phyloP scores from a whole-genome alignment of 37 sponge, comb jelly and placozoan genomes.

The Haliclona indistincta region DNA sequence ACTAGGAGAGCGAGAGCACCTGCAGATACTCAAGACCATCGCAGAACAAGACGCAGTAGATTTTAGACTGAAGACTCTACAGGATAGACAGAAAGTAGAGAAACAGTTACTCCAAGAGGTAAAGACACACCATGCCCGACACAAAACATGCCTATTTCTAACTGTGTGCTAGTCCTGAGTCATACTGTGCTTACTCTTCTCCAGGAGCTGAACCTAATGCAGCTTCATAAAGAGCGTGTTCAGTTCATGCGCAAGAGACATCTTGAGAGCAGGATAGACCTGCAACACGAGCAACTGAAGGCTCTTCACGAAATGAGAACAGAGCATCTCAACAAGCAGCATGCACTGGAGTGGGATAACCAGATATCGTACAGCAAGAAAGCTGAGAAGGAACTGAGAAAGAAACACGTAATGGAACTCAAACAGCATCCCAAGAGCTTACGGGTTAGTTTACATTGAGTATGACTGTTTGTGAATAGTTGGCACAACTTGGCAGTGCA shows the following conservation, averaged over 20 bases:
- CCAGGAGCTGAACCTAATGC: conserved; percentile 90
- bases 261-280: conserved; percentile 67
- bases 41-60: conserved; percentile 71
- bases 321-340: conserved; percentile 88
- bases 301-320: conserved; percentile 86
- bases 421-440: conserved; percentile 97
- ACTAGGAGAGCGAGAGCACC: conserved; percentile 60
- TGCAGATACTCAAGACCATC: conserved; percentile 65
- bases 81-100: conserved; percentile 77
- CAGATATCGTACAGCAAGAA: conserved; percentile 93
- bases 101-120: conserved; percentile 84
- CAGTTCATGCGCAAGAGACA: conserved; percentile 87
- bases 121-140: no score
- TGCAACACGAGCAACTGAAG: conserved; percentile 84
- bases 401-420: conserved; percentile 91
- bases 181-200: not conserved
- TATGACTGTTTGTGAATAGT: no score
- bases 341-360: conserved; percentile 92
- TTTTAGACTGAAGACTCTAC: conserved; percentile 64
- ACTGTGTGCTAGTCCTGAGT: not conserved
- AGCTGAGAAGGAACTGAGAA: conserved; percentile 91
- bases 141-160: not conserved
- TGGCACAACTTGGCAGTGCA: no score
- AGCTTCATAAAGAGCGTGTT: conserved; percentile 85
- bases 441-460: conserved; percentile 33